Conservation (phyloP, 1,140 invertebrate species). For the Pseudomyrmex cubaensis region DNA sequence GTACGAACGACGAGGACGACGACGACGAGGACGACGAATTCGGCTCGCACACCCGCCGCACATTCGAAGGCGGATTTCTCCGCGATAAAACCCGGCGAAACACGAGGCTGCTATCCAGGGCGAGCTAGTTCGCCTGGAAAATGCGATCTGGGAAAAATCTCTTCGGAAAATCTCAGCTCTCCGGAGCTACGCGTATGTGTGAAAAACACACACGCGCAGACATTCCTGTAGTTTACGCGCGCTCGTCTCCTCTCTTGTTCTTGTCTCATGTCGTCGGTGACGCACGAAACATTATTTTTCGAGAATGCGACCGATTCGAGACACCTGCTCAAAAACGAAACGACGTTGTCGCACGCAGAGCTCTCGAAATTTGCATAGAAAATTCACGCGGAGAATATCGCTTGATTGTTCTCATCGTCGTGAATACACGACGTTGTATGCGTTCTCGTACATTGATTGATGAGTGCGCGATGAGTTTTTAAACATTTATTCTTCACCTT, state of each 20-base stretch:
- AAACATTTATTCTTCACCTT: too few relatives aligned
- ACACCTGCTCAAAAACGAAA: neutral
- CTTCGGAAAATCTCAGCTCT: constrained; percentile 59
- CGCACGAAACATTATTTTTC: constrained; percentile 38
- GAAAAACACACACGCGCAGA: neutral
- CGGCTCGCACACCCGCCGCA: constrained; percentile 15
- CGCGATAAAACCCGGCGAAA: constrained; percentile 69
- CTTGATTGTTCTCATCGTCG: neutral
- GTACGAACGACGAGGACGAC: too few relatives aligned
- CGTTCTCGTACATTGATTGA: neutral
- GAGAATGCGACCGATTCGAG: constrained; percentile 30
- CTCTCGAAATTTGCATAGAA: too few relatives aligned
- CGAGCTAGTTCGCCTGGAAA: constrained; percentile 63
- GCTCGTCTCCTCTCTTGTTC: neutral
- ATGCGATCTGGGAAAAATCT: constrained; percentile 70
- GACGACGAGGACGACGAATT: constrained; percentile 22
- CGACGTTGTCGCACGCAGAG: neutral
- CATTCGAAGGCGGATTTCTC: constrained; percentile 64
- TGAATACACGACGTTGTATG: neutral
- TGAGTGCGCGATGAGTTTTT: too few relatives aligned
- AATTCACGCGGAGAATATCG: constrained; percentile 8
- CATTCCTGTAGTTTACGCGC: neutral
- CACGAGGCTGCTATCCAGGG: constrained; percentile 50
- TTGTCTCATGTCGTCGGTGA: neutral
- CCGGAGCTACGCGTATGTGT: neutral